Percentiles rank a stretch among this genome's conserved stretches.
These are phyloP conservation scores for Steinernema khuongi DNA, from an alignment of 1,140 invertebrate genomes.

Conservation along the genomic window DNA sequence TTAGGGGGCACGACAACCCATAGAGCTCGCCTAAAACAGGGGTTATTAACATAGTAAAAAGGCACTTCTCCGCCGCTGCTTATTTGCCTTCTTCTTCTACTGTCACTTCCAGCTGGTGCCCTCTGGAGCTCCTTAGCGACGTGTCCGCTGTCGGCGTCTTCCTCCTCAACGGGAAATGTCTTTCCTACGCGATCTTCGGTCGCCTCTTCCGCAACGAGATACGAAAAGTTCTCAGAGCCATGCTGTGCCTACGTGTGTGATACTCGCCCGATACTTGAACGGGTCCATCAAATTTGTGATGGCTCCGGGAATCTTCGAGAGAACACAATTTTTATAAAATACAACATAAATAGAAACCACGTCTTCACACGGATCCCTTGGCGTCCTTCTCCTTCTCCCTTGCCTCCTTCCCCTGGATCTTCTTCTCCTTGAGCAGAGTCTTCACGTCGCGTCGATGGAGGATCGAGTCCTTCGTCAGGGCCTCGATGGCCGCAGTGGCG, in stretches of 20 bases:
- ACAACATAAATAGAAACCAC: no score
- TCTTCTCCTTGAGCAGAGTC: slow-evolving; percentile 57
- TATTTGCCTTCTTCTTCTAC: background rate
- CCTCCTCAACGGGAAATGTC: background rate
- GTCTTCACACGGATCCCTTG: no score
- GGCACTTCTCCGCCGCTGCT: no score
- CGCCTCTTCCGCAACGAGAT: no score
- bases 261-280: no score
- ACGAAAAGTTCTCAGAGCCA: background rate
- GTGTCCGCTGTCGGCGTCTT: background rate
- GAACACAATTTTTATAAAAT: background rate
- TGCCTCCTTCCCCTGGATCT: slow-evolving; percentile 40
- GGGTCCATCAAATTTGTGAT: no score
- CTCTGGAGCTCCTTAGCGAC: background rate
- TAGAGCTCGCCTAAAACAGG: no score
- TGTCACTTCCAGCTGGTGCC: background rate
- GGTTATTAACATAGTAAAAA: no score
- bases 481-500: slow-evolving; percentile 57
- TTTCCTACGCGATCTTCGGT: background rate
- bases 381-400: background rate
- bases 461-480: slow-evolving; percentile 58
- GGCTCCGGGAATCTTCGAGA: background rate
- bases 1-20: no score
- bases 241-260: no score
- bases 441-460: slow-evolving; percentile 57